A percentile compares a stretch with the other conserved stretches of the same genome.
phyloP scores from a whole-genome alignment of 2,113 vertebrate genomes.

The Ceyx margarethae region DNA sequence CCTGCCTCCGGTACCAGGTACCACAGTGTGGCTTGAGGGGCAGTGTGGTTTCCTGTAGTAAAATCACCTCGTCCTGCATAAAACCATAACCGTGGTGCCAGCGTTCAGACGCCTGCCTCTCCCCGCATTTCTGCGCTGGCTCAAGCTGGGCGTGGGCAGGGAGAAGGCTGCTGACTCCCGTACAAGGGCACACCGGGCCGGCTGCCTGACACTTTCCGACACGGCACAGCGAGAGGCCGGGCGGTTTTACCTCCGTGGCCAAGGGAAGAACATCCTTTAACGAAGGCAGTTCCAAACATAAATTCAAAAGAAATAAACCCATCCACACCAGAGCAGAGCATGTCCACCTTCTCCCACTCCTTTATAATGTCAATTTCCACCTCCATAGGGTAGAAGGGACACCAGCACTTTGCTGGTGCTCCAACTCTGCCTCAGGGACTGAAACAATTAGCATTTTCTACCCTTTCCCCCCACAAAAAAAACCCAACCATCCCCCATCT shows the following conservation, averaged over 20 bases:
- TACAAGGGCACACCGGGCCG: fast-evolving
- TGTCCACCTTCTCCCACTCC: not conserved
- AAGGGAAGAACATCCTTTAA: not conserved
- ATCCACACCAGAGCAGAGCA: fast-evolving
- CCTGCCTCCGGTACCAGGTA: not conserved
- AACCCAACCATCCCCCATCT: not conserved
- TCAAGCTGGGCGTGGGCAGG: fast-evolving
- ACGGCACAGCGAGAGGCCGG: fast-evolving
- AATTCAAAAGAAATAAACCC: not conserved
- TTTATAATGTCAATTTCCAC: fast-evolving
- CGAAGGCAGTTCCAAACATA: not conserved
- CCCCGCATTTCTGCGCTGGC: fast-evolving
- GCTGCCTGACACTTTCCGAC: not conserved
- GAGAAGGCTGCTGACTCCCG: no score
- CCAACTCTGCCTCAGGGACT: not conserved
- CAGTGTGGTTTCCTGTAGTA: fast-evolving
- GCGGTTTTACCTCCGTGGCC: fast-evolving
- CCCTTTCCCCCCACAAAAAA: not conserved
- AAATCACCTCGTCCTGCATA: fast-evolving
- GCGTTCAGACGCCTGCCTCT: fast-evolving
- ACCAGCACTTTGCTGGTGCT: not conserved
- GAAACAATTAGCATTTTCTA: not conserved
- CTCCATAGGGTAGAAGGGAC: no score
- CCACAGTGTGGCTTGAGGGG: not conserved
- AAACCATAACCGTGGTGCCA: fast-evolving